Conservation (phyloP, 1,140 invertebrate genomes). For the Sipha flava region DNA sequence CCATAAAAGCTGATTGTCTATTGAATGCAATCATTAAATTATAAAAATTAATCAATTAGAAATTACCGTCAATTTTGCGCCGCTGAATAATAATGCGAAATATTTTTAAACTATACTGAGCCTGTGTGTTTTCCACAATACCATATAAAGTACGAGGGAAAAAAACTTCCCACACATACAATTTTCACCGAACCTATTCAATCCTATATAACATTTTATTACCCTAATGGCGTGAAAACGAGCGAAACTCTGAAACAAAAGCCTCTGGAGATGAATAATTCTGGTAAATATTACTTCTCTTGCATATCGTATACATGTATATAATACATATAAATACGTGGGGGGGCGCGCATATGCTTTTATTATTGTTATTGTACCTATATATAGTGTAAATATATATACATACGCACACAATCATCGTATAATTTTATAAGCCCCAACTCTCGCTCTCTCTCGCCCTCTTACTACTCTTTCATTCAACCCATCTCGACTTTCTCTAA, state of each 20-base stretch:
- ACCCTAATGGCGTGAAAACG: conserved; percentile 20
- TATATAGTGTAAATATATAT: background rate
- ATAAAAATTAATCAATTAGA: no score
- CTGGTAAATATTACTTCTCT: background rate
- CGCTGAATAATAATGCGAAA: no score
- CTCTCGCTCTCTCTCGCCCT: background rate
- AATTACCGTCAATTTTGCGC: no score
- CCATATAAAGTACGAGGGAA: background rate
- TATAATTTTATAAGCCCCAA: conserved; percentile 12
- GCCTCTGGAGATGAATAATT: conserved; percentile 22
- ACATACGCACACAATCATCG: background rate
- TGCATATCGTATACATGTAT: background rate
- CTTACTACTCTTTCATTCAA: no score
- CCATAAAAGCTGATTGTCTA: no score
- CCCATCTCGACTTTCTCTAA: no score
- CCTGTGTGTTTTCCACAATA: no score
- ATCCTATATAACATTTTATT: conserved; percentile 9
- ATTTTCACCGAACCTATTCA: background rate
- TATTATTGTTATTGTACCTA: background rate
- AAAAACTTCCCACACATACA: background rate
- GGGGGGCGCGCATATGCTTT: background rate
- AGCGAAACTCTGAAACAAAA: conserved; percentile 16
- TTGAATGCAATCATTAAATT: no score
- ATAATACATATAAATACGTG: background rate
- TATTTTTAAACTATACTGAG: no score